Conservation (phyloP, 1,140 invertebrate genomes). For the Psix sp. region DNA sequence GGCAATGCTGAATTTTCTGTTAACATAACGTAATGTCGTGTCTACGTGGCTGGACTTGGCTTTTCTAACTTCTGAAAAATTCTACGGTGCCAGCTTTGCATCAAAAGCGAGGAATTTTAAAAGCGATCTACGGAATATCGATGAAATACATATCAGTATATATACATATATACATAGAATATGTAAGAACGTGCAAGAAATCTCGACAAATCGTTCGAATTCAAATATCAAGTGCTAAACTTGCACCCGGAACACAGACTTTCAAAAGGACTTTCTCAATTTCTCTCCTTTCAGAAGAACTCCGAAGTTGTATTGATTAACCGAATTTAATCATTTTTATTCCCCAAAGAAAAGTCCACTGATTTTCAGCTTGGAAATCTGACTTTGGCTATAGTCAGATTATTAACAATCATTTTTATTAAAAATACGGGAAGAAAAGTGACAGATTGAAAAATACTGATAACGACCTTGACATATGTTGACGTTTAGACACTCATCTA, state of each 20-base stretch:
- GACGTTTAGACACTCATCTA: too few relatives aligned
- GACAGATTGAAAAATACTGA: too few relatives aligned
- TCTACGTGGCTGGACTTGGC: slow-evolving; percentile 59
- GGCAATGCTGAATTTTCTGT: slow-evolving; percentile 43
- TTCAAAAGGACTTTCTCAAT: slow-evolving; percentile 34
- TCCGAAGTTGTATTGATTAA: slow-evolving; percentile 12
- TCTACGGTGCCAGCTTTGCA: slow-evolving; percentile 63
- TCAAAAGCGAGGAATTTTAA: slow-evolving; percentile 63
- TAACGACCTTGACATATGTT: too few relatives aligned
- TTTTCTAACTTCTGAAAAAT: slow-evolving; percentile 57
- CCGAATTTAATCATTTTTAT: slow-evolving; percentile 20
- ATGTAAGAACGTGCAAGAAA: slow-evolving; percentile 64
- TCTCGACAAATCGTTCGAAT: slow-evolving; percentile 64
- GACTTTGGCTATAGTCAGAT: too few relatives aligned
- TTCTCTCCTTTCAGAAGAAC: slow-evolving; percentile 5
- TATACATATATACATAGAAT: slow-evolving; percentile 60
- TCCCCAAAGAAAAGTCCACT: not conserved
- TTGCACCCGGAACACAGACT: slow-evolving; percentile 27
- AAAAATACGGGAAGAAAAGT: too few relatives aligned
- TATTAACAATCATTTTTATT: not conserved
- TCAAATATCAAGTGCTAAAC: slow-evolving; percentile 64
- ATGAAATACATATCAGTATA: slow-evolving; percentile 58
- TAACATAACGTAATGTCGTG: slow-evolving; percentile 56
- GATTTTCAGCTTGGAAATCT: not conserved
- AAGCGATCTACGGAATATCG: slow-evolving; percentile 62